These are phyloP conservation scores for Drosophila planitibia DNA, from an alignment of 2,888 invertebrate genomes.

Conservation along the genomic window DNA sequence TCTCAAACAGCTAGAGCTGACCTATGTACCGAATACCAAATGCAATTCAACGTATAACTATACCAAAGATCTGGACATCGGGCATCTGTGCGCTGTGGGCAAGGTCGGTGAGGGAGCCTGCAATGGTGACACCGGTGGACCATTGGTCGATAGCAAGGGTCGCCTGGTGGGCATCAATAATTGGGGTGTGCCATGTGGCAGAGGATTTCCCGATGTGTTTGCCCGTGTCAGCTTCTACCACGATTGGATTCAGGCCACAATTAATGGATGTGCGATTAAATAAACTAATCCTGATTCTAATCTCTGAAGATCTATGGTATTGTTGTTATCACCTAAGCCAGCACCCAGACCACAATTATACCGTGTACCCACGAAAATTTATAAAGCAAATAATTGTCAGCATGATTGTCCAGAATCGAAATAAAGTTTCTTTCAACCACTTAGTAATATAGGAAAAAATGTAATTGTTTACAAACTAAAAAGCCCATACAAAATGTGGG, in stretches of 20 bases:
- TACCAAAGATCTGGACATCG: constrained; percentile 86
- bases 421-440: not conserved
- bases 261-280: constrained; percentile 72
- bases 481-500: not conserved
- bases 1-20: constrained; percentile 86
- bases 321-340: constrained; percentile 22
- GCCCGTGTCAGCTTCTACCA: constrained; percentile 78
- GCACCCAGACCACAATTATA: not conserved
- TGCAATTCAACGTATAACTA: constrained; percentile 84
- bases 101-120: constrained; percentile 86
- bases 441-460: not conserved
- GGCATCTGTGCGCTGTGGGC: constrained; percentile 87
- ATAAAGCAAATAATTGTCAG: not conserved
- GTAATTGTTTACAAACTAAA: not conserved
- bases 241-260: constrained; percentile 81
- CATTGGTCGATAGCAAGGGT: constrained; percentile 75
- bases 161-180: constrained; percentile 83
- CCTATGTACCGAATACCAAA: constrained; percentile 86
- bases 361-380: constrained; percentile 12
- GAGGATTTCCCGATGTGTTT: constrained; percentile 83
- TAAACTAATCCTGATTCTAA: constrained; percentile 15
- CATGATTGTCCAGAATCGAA: not conserved
- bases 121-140: constrained; percentile 83
- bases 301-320: constrained; percentile 19
- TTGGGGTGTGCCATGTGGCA: constrained; percentile 84